Conservation (phyloP, 2,113 vertebrate genomes). For the Pelobates fuscus region DNA sequence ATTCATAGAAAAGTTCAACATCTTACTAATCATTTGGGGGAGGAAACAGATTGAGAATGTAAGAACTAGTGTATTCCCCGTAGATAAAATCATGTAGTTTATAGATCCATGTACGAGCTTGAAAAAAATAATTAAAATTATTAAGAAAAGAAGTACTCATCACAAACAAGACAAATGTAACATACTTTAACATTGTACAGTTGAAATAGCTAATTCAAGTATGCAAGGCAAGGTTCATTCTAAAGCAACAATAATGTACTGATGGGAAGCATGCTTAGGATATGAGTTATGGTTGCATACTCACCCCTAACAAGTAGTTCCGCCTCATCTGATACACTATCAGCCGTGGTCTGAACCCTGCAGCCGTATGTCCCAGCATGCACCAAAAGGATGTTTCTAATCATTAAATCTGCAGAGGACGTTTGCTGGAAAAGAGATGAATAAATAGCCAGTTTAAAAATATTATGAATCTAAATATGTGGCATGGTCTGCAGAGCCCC, state of each 20-base stretch:
- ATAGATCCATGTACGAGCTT: too few species aligned
- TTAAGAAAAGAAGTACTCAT: not conserved
- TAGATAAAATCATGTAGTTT: too few species aligned
- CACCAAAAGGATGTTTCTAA: slow-evolving; percentile 93
- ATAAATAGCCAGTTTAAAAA: slow-evolving; percentile 64
- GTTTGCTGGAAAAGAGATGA: slow-evolving; percentile 81
- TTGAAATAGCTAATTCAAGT: slow-evolving; percentile 8
- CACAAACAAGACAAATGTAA: not conserved
- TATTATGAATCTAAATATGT: slow-evolving; percentile 55
- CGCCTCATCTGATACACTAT: slow-evolving; percentile 83
- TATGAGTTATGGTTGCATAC: slow-evolving; percentile 54
- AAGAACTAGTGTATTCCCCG: too few species aligned
- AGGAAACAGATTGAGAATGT: too few species aligned
- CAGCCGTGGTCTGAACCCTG: slow-evolving; percentile 88
- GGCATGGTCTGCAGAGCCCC: slow-evolving; percentile 52
- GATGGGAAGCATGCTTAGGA: not conserved
- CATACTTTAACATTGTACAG: not conserved
- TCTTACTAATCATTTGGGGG: too few species aligned
- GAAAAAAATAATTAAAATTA: too few species aligned
- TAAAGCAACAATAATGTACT: slow-evolving; percentile 39
- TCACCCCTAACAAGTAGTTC: slow-evolving; percentile 95
- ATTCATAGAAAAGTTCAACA: too few species aligned
- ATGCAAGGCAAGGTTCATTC: slow-evolving; percentile 40
- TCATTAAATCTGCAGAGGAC: slow-evolving; percentile 95
- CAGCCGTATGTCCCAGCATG: slow-evolving; percentile 94